These are phyloP conservation scores for Perognathus longimembris DNA, from an alignment of 2,113 vertebrate species.

Conservation along the genomic window DNA sequence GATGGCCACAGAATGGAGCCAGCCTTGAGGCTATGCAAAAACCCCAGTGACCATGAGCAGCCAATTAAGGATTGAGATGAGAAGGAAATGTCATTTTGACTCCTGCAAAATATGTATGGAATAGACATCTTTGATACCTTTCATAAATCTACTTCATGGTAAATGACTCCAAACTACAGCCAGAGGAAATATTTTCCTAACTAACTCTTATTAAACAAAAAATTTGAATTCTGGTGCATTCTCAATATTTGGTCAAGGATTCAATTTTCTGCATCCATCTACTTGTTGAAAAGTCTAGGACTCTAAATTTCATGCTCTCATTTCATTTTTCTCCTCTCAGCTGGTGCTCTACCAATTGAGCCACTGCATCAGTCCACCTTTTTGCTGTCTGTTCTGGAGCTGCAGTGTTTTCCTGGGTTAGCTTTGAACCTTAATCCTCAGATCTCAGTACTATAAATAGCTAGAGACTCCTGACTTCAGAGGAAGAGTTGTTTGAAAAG, in stretches of 20 bases:
- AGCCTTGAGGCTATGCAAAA: constrained; percentile 61
- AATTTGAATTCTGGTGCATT: neutral
- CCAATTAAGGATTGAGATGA: constrained; percentile 74
- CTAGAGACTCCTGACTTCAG: neutral
- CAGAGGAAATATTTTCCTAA: constrained; percentile 34
- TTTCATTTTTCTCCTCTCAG: too few species aligned
- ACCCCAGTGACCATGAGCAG: constrained; percentile 60
- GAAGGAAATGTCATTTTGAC: constrained; percentile 62
- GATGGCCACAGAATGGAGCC: constrained; percentile 66
- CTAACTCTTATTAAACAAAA: neutral
- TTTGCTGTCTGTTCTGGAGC: too few species aligned
- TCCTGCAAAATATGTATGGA: constrained; percentile 52
- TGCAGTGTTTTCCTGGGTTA: too few species aligned
- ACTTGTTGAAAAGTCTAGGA: neutral
- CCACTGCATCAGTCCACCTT: too few species aligned
- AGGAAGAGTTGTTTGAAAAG: neutral
- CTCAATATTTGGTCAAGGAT: neutral
- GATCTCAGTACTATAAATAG: too few species aligned
- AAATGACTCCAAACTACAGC: neutral
- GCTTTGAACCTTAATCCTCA: too few species aligned
- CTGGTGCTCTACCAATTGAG: too few species aligned
- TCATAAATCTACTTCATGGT: neutral
- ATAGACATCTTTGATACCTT: neutral
- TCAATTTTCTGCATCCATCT: neutral
- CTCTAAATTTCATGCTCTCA: neutral